Evolutionary conservation across 2,888 invertebrate genomes (phyloP).

Genomic region (Hydriomena furcata): DNA sequence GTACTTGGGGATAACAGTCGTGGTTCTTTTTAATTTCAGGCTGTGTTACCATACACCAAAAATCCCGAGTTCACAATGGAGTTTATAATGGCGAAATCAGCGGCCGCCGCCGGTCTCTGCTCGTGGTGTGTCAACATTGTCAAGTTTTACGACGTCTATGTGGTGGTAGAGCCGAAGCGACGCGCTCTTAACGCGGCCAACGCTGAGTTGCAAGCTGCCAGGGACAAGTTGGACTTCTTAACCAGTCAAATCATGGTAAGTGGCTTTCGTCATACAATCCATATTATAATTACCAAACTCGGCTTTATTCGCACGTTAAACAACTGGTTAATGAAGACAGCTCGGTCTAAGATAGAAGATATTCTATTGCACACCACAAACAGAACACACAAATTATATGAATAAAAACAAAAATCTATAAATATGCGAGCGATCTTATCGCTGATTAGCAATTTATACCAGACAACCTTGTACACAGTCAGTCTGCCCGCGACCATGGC

Average conservation of each 20-base stretch:
- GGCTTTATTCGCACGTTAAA: too few species aligned
- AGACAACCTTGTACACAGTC: too few species aligned
- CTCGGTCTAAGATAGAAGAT: too few species aligned
- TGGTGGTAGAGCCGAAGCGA: conserved; percentile 96
- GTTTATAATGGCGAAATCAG: conserved; percentile 92
- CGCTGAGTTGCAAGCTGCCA: conserved; percentile 91
- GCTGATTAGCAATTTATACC: too few species aligned
- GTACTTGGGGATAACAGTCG: not conserved
- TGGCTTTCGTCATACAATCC: too few species aligned
- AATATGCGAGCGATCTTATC: too few species aligned
- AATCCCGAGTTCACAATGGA: conserved; percentile 93
- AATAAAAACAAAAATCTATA: too few species aligned
- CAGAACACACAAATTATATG: too few species aligned
- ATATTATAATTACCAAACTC: too few species aligned
- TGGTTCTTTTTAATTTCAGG: conserved; percentile 47
- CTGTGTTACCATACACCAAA: conserved; percentile 83
- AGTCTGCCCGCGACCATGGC: too few species aligned
- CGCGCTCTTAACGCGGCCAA: conserved; percentile 93
- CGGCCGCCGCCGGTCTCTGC: conserved; percentile 96
- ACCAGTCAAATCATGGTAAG: conserved; percentile 87
- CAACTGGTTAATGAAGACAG: too few species aligned
- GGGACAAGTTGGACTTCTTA: conserved; percentile 90
- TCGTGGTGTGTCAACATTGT: conserved; percentile 97
- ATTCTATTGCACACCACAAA: too few species aligned
- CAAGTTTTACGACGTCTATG: conserved; percentile 94